These are phyloP conservation scores for Meloe dianella DNA, from an alignment of 2,888 invertebrate species.

Conservation along the genomic window DNA sequence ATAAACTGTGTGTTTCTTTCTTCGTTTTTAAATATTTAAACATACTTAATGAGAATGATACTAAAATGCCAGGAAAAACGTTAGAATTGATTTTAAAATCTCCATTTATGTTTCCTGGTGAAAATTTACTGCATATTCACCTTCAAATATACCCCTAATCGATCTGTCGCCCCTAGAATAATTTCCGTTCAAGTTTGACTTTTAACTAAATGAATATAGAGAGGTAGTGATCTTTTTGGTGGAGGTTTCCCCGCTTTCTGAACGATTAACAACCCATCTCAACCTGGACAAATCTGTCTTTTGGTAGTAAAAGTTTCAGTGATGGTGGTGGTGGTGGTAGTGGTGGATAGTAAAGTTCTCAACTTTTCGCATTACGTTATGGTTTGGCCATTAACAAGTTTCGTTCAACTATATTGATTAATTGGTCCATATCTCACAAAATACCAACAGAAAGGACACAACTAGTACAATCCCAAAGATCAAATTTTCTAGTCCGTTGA, in stretches of 20 bases:
- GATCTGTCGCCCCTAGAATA: background rate
- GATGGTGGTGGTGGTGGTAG: background rate
- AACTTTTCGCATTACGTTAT: constrained; percentile 25
- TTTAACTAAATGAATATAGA: too few species aligned
- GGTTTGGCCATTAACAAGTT: constrained; percentile 29
- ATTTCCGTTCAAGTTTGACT: too few species aligned
- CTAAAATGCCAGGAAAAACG: too few species aligned
- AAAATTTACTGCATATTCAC: background rate
- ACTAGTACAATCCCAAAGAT: background rate
- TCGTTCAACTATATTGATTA: constrained; percentile 29
- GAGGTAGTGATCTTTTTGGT: background rate
- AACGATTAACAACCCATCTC: background rate
- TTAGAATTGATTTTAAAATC: background rate
- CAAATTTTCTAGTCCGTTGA: background rate
- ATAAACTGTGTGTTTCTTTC: background rate
- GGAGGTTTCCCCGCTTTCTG: background rate
- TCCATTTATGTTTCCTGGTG: background rate
- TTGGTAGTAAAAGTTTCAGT: background rate
- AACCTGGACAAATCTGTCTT: background rate
- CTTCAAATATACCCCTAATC: background rate
- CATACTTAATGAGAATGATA: too few species aligned
- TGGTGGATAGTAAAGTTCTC: constrained; percentile 18
- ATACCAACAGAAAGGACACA: background rate
- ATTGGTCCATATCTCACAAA: constrained; percentile 8
- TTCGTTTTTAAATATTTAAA: too few species aligned